Percentiles rank a stretch among this genome's conserved stretches.
Conservation (phyloP, 2,113 vertebrate genomes). For the Limnothrissa miodon region DNA sequence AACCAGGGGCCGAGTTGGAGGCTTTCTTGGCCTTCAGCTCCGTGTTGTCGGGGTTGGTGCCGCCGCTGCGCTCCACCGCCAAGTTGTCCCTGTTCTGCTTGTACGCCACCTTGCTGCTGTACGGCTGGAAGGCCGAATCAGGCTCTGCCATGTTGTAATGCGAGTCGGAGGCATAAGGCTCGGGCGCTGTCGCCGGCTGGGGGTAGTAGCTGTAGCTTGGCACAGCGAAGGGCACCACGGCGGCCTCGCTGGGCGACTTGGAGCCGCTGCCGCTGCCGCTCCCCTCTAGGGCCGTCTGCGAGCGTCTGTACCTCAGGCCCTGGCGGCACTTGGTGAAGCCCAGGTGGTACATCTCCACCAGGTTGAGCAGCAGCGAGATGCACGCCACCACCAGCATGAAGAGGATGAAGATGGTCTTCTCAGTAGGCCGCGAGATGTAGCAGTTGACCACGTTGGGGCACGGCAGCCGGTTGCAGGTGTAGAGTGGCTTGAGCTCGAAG, state of each 20-base stretch:
- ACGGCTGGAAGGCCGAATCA: slow-evolving; percentile 60
- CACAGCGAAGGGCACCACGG: slow-evolving; percentile 60
- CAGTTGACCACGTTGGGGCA: slow-evolving; percentile 86
- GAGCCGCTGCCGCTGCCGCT: slow-evolving; percentile 23
- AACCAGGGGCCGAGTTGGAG: slow-evolving; percentile 50
- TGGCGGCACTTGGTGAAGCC: slow-evolving; percentile 77
- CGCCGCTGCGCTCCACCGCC: slow-evolving; percentile 69
- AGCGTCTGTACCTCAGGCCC: slow-evolving; percentile 59
- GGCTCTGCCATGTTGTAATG: slow-evolving; percentile 66
- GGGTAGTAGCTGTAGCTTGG: slow-evolving; percentile 69
- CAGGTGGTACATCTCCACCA: slow-evolving; percentile 85
- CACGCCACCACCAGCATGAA: slow-evolving; percentile 85
- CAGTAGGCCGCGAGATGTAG: slow-evolving; percentile 84
- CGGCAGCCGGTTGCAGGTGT: slow-evolving; percentile 80
- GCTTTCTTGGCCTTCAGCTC: slow-evolving; percentile 55
- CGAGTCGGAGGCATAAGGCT: slow-evolving; percentile 58
- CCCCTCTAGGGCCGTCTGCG: background rate
- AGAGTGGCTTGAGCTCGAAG: slow-evolving; percentile 82
- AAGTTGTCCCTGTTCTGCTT: slow-evolving; percentile 79
- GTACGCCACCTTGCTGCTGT: slow-evolving; percentile 68
- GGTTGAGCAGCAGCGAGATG: slow-evolving; percentile 81
- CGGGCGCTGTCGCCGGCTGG: slow-evolving; percentile 46
- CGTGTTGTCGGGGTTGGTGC: slow-evolving; percentile 11
- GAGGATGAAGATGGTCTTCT: slow-evolving; percentile 87
- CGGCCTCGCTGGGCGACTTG: slow-evolving; percentile 55